Evolutionary conservation across 2,888 invertebrate species (phyloP).

Genomic region (Rotaria magnacalcarata): DNA sequence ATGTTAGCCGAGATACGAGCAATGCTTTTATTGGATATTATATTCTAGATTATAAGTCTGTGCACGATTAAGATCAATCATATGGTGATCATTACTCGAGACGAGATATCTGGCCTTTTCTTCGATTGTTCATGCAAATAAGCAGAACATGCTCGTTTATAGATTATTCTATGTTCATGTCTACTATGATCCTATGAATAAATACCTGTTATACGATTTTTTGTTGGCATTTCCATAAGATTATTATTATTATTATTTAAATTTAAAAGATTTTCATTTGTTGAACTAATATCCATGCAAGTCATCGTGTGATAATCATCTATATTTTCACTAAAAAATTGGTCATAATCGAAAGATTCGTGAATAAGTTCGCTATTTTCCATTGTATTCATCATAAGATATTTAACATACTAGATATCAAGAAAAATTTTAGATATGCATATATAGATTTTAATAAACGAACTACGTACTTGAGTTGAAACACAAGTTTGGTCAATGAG

Average conservation of each 20-base stretch:
- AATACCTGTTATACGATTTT: neutral
- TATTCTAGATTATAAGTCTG: neutral
- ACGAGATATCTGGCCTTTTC: neutral
- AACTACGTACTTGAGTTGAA: neutral
- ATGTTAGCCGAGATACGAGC: neutral
- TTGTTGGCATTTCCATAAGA: neutral
- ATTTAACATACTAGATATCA: neutral
- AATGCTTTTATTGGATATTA: neutral
- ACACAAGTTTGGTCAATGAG: neutral
- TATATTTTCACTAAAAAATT: slow-evolving; percentile 13
- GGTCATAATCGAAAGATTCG: slow-evolving; percentile 22
- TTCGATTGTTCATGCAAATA: too few relatives aligned
- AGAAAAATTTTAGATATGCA: neutral
- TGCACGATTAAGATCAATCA: neutral
- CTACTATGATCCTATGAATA: neutral
- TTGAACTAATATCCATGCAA: neutral
- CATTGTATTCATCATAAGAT: neutral
- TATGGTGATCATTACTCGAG: neutral
- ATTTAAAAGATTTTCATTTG: slow-evolving; percentile 2
- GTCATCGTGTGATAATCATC: neutral
- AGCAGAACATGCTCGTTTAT: too few relatives aligned
- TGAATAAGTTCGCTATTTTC: slow-evolving; percentile 9
- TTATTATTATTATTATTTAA: slow-evolving; percentile 20
- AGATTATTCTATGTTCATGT: too few relatives aligned
- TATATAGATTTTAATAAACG: neutral